Conservation (phyloP, 2,888 invertebrate genomes). For the Ceriagrion tenellum region DNA sequence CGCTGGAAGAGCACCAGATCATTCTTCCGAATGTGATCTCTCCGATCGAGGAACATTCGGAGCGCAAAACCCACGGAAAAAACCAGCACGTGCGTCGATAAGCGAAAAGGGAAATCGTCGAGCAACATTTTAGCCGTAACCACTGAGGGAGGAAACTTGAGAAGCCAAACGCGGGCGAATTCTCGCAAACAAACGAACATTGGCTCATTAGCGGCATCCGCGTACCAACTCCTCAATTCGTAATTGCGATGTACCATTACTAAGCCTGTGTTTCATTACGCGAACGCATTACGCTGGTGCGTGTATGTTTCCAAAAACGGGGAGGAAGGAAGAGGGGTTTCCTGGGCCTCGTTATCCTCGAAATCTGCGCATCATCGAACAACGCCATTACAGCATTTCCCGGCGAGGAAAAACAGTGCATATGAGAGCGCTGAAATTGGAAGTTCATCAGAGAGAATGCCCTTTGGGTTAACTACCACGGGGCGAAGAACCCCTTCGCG, state of each 20-base stretch:
- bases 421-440: neutral
- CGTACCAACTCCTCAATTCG: neutral
- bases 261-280: conserved; percentile 1
- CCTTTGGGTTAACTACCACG: neutral
- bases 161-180: neutral
- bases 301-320: neutral
- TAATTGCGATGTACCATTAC: neutral
- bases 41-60: neutral
- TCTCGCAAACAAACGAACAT: neutral
- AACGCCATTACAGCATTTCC: neutral
- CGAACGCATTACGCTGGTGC: neutral
- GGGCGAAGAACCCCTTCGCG: neutral
- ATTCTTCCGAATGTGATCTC: neutral
- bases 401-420: neutral
- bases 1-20: too few species aligned
- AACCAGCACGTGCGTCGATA: neutral
- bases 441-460: neutral
- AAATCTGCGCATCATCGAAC: neutral
- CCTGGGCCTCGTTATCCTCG: conserved; percentile 21
- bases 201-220: conserved; percentile 30
- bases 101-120: neutral
- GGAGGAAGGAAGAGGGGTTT: neutral
- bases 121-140: neutral
- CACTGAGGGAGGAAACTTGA: neutral
- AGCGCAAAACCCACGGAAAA: neutral